Conservation (phyloP, 1,140 invertebrate species). For the Ceratitis capitata region DNA sequence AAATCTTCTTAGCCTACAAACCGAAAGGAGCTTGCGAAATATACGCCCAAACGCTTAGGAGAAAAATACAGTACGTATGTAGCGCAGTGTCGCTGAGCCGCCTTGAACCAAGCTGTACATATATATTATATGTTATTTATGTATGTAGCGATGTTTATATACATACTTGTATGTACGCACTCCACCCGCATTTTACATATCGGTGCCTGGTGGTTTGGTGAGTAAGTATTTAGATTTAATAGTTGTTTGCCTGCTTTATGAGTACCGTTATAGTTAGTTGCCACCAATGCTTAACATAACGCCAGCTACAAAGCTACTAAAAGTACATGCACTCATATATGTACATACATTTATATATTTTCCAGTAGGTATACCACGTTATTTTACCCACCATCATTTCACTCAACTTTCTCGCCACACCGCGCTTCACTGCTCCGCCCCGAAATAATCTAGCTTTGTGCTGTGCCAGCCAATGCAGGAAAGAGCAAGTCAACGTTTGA, state of each 20-base stretch:
- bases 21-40: not conserved
- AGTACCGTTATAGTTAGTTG: constrained; percentile 21
- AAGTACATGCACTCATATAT: not conserved
- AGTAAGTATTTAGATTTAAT: not conserved
- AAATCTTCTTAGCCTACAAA: not conserved
- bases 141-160: too few species aligned
- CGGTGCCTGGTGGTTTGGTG: not conserved
- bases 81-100: not conserved
- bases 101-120: constrained; percentile 12
- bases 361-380: not conserved
- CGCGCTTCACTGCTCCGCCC: not conserved
- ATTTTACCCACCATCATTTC: not conserved
- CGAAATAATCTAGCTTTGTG: not conserved
- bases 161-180: too few species aligned
- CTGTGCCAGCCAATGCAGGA: not conserved
- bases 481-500: not conserved
- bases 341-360: not conserved
- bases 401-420: not conserved
- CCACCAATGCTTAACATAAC: not conserved
- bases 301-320: not conserved
- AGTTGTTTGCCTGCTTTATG: not conserved
- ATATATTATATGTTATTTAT: too few species aligned
- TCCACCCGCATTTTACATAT: constrained; percentile 2
- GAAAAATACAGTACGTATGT: not conserved
- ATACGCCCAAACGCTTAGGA: not conserved